Evolutionary conservation across 2,797 vertebrate genomes (phyloP), one percentile per base, ranked within the genome.

Genomic region (Argyrosomus regius): DNA sequence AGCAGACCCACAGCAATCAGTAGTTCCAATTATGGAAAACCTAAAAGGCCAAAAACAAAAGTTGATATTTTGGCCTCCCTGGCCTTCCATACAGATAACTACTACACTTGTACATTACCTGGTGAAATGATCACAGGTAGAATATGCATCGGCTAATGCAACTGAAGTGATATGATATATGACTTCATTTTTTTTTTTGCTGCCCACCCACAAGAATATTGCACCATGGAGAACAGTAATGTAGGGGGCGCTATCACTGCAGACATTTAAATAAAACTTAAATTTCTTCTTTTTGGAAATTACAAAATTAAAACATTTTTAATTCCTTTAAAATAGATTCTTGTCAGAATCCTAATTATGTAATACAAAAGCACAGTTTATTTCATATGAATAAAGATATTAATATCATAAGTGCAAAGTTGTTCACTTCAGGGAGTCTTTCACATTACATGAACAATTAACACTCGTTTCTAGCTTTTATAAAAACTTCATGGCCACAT

Each of bases 51-150:
- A 39, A 58, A 49, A 52, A 57, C 41, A 39, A 8, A 20, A 60
- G 4, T 35, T 6, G 1, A 49, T 17, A 16, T 39, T 56, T 63
- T 56, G 24, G 35, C 63, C 5, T 53, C 3, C 17, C 24, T 78
- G 22, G 60, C 6, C 22, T 24, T 71, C 52, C 18, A 5, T 70
- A 64, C 57, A 28, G 20, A 14, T 77, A 39, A n/a, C 61, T 45
- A 48, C 6, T 53, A 28, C 8, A 39, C 12, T 24, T n/a, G 18
- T 3, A 59, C n/a, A 3, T 63, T 24, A 26, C 11, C 18, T 8
- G 0, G 1, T 63, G 22, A 39, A 45, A 41, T 10, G 39, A 24
- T 62, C 20, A 24, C 18, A 24, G 13, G 13, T 45, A 45, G 16
- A 59, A 9, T 0, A 39, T 12, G 0, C 18, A 59, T 12, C 9